Evolutionary conservation across 2,113 vertebrate species (phyloP).

Genomic region (Amblyopsis rosae): DNA sequence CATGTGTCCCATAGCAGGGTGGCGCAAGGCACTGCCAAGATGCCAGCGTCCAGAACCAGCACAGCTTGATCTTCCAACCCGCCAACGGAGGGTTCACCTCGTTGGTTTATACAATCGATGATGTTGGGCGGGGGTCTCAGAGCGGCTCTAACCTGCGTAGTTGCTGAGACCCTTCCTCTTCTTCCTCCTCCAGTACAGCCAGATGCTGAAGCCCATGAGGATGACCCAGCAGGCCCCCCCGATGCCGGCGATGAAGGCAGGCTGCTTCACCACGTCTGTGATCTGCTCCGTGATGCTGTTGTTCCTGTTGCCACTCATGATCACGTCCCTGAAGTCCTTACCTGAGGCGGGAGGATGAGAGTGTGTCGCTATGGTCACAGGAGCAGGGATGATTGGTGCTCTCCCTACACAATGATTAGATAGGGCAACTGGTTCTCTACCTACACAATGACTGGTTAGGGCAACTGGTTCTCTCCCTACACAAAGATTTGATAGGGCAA

Average conservation of each 20-base stretch:
- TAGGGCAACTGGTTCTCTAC: no score
- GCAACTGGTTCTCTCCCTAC: no score
- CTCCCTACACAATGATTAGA: no score
- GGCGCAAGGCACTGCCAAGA: no score
- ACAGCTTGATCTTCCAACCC: no score
- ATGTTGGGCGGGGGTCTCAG: not conserved
- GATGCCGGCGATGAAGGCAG: constrained; percentile 97
- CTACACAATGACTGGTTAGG: no score
- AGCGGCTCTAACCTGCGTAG: constrained; percentile 88
- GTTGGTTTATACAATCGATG: no score
- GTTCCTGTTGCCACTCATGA: constrained; percentile 91
- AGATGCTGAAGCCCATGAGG: constrained; percentile 99
- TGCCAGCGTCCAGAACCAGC: not conserved
- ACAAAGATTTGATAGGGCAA: no score
- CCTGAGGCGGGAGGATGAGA: constrained; percentile 49
- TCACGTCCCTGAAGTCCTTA: constrained; percentile 85
- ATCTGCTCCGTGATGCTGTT: constrained; percentile 99
- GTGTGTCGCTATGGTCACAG: not conserved
- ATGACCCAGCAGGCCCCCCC: constrained; percentile 99
- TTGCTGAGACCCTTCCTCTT: constrained; percentile 99
- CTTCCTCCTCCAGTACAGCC: constrained; percentile 99
- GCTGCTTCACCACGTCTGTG: constrained; percentile 98
- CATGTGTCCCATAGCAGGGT: no score
- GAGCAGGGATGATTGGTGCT: not conserved
- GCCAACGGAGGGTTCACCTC: no score